Conservation (phyloP, 2,113 vertebrate genomes). For the Agapornis roseicollis region DNA sequence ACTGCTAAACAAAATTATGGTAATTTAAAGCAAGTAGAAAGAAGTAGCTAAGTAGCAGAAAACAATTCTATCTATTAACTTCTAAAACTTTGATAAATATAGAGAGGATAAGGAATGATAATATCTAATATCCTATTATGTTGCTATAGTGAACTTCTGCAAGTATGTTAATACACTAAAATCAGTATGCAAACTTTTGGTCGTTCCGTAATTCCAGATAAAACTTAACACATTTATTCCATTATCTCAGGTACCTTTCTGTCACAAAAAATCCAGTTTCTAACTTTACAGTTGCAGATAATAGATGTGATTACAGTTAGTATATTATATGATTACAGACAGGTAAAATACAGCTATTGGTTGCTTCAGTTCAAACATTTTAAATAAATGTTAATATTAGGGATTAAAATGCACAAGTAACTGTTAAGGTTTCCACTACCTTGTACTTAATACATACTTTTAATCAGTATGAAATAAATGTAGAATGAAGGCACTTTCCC, state of each 20-base stretch:
- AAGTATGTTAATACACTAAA: not conserved
- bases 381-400: not conserved
- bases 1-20: not conserved
- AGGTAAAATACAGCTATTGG: not conserved
- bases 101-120: not conserved
- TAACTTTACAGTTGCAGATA: not conserved
- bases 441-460: not conserved
- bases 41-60: not conserved
- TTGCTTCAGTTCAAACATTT: not conserved
- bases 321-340: not conserved
- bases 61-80: not conserved
- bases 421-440: accelerated
- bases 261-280: not conserved
- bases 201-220: not conserved
- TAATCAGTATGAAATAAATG: not conserved
- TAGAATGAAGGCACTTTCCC: not conserved
- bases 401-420: not conserved
- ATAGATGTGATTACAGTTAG: not conserved
- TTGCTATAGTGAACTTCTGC: not conserved
- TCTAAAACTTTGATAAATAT: not conserved
- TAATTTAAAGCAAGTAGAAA: not conserved
- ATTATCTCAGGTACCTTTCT: not conserved
- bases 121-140: not conserved
- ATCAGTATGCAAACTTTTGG: accelerated
- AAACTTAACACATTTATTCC: not conserved